phyloP scores from a whole-genome alignment of 1,140 invertebrate species.

The Drosophila lini region DNA sequence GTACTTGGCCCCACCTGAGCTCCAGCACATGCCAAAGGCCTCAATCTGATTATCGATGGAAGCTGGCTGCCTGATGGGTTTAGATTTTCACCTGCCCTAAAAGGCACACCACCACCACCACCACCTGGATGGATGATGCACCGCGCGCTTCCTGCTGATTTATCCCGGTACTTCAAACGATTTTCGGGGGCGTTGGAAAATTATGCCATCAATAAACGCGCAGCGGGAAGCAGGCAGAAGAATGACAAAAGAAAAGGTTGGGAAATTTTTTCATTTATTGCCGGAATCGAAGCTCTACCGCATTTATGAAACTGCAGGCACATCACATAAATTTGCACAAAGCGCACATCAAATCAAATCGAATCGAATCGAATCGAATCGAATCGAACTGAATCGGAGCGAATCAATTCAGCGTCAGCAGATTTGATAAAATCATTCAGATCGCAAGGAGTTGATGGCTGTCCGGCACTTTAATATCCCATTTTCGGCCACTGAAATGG shows the following conservation, averaged over 20 bases:
- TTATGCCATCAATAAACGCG: constrained; percentile 62
- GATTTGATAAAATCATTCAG: constrained; percentile 76
- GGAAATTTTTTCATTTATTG: constrained; percentile 31
- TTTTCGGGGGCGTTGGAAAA: constrained; percentile 51
- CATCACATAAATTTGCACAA: constrained; percentile 77
- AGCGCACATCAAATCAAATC: constrained; percentile 74
- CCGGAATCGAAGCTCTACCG: constrained; percentile 6
- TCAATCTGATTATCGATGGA: constrained; percentile 72
- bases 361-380: constrained; percentile 2
- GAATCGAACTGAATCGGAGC: constrained; percentile 30
- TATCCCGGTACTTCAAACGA: constrained; percentile 13
- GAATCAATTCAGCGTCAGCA: constrained; percentile 76
- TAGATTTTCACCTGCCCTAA: constrained; percentile 6
- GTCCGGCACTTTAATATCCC: constrained; percentile 67
- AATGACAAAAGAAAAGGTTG: neutral
- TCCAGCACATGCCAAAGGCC: constrained; percentile 4
- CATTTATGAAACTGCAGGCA: constrained; percentile 75
- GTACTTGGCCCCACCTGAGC: constrained; percentile 13
- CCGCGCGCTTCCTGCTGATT: neutral
- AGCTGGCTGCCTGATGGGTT: constrained; percentile 8
- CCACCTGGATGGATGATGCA: neutral
- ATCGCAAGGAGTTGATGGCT: constrained; percentile 11
- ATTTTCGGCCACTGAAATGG: constrained; percentile 57
- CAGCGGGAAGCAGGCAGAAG: neutral
- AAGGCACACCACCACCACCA: too few relatives aligned